Percentiles rank a stretch among this genome's conserved stretches.
Evolutionary conservation across 2,797 vertebrate species (phyloP).

Genomic region (Neosilurus mollespiculum): DNA sequence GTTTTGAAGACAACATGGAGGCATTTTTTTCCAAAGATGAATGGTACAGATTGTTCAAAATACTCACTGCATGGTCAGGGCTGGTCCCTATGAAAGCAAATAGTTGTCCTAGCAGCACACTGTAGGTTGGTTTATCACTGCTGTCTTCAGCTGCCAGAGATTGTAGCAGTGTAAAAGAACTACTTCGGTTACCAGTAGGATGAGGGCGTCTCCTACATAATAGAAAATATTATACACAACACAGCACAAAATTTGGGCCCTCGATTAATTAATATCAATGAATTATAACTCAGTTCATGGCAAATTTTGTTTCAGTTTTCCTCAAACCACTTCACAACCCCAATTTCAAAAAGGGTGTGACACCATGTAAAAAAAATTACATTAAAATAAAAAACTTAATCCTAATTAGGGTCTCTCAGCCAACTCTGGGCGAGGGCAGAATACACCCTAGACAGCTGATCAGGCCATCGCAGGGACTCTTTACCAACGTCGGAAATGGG

Average conservation of each 20-base stretch:
- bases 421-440: too few relatives aligned
- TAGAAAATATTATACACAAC: background rate
- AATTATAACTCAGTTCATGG: background rate
- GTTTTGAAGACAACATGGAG: background rate
- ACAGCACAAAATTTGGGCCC: background rate
- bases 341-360: too few relatives aligned
- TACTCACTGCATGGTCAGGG: slow-evolving; percentile 91
- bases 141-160: slow-evolving; percentile 90
- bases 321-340: background rate
- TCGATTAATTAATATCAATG: background rate
- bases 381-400: too few relatives aligned
- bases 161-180: slow-evolving; percentile 95
- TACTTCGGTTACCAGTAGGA: slow-evolving; percentile 91
- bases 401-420: too few relatives aligned
- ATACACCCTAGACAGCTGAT: too few relatives aligned
- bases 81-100: slow-evolving; percentile 98
- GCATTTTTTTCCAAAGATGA: background rate
- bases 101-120: slow-evolving; percentile 92
- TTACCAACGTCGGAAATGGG: too few relatives aligned
- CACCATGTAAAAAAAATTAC: too few relatives aligned
- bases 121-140: slow-evolving; percentile 94
- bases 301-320: background rate
- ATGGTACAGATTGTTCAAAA: background rate
- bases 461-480: too few relatives aligned
- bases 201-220: slow-evolving; percentile 84